Conservation (phyloP, 2,113 vertebrate genomes). For the Mesocricetus auratus region DNA sequence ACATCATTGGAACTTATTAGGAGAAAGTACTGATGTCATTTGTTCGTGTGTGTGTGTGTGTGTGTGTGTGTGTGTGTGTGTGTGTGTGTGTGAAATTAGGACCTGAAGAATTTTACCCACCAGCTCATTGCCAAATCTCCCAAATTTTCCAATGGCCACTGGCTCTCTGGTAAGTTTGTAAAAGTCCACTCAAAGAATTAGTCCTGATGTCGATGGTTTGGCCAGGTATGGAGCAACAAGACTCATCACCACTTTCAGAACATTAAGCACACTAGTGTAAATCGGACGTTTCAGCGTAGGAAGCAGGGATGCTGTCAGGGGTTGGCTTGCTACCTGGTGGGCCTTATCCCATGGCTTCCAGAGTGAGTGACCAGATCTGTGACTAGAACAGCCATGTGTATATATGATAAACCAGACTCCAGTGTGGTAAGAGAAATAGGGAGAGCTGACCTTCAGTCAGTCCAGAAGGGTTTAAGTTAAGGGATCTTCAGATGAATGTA, state of each 20-base stretch:
- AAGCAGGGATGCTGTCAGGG: not conserved
- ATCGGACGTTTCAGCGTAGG: not conserved
- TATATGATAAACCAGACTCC: not conserved
- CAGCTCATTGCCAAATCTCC: not conserved
- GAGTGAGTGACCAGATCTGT: not conserved
- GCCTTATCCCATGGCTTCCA: not conserved
- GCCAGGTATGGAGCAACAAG: not conserved
- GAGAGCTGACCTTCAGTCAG: not conserved
- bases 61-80: constrained; percentile 38
- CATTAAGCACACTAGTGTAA: not conserved
- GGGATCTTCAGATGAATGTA: not conserved
- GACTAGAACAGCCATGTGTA: not conserved
- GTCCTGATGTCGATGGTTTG: not conserved
- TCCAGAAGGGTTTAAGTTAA: not conserved
- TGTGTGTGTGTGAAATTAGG: constrained; percentile 22
- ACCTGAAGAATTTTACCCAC: constrained; percentile 20
- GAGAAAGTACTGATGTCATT: not conserved
- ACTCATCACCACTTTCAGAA: not conserved
- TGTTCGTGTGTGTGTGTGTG: constrained; percentile 40
- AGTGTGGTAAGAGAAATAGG: not conserved
- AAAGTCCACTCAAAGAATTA: not conserved
- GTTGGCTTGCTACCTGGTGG: not conserved
- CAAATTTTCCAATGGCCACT: not conserved
- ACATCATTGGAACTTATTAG: not conserved
- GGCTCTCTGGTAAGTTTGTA: not conserved